phyloP scores from a whole-genome alignment of 2,888 invertebrate species.

The Blomia tropicalis region DNA sequence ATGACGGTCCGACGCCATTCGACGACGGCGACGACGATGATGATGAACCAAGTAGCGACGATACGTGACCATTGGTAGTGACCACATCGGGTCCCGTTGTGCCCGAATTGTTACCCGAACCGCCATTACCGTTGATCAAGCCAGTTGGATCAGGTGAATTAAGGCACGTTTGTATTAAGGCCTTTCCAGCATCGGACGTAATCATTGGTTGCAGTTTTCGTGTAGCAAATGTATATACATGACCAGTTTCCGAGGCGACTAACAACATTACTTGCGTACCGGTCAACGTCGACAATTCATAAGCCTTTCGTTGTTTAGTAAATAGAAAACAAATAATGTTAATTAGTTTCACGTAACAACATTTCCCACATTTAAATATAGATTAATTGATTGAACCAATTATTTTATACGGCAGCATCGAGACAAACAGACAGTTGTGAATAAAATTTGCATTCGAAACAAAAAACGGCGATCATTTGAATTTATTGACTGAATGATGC shows the following conservation, averaged over 20 bases:
- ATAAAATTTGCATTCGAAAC: too few species aligned
- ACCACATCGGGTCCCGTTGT: background rate
- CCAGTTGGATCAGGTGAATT: conserved; percentile 65
- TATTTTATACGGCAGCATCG: too few species aligned
- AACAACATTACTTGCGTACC: conserved; percentile 99
- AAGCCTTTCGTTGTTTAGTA: conserved; percentile 56
- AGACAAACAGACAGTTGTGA: too few species aligned
- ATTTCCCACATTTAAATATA: background rate
- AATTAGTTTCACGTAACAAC: background rate
- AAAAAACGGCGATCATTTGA: too few species aligned
- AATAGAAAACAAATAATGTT: background rate
- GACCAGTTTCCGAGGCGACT: conserved; percentile 95
- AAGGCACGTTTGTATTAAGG: conserved; percentile 93
- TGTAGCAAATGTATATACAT: conserved; percentile 99
- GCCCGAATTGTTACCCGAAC: background rate
- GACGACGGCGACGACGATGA: too few species aligned
- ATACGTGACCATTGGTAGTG: background rate
- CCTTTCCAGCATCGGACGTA: conserved; percentile 77
- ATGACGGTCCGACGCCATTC: background rate
- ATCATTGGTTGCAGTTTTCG: conserved; percentile 98
- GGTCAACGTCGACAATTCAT: conserved; percentile 93
- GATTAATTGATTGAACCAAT: background rate
- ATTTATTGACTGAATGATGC: too few species aligned
- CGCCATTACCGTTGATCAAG: background rate
- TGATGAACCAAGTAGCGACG: background rate